A percentile compares a stretch with the other conserved stretches of the same genome.
Evolutionary conservation across 2,113 vertebrate genomes (phyloP).

Genomic region (Trogon melanurus): DNA sequence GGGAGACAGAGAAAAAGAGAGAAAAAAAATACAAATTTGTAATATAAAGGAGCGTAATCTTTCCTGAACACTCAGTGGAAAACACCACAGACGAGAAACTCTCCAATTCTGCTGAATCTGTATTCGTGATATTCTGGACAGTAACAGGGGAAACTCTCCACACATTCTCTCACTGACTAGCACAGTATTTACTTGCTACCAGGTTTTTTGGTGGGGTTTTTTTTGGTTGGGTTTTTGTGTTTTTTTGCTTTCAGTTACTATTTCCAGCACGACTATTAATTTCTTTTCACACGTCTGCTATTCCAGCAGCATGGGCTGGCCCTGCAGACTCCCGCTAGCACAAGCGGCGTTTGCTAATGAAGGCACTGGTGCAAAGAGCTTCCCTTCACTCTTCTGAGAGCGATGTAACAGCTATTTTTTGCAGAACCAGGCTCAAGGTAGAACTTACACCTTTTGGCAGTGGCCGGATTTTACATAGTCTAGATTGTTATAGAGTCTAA

Average conservation of each 20-base stretch:
- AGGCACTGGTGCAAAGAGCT: not conserved
- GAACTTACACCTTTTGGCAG: not conserved
- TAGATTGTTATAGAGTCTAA: not conserved
- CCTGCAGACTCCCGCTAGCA: not conserved
- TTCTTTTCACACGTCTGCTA: not conserved
- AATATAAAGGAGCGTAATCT: not conserved
- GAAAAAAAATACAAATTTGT: not conserved
- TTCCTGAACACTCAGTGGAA: not conserved
- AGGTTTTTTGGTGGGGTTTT: not conserved
- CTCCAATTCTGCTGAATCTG: not conserved
- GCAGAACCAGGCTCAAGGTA: not conserved
- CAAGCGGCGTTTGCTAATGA: not conserved
- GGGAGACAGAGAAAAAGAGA: not conserved
- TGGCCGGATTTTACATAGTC: not conserved
- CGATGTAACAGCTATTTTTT: not conserved
- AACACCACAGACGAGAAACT: not conserved
- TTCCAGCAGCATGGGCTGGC: constrained; percentile 1
- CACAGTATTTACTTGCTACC: not conserved
- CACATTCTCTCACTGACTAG: not conserved
- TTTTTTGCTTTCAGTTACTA: not conserved
- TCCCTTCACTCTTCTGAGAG: not conserved
- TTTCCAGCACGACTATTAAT: not conserved
- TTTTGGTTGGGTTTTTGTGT: not conserved
- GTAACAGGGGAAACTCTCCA: not conserved
- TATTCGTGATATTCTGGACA: not conserved